A percentile compares a stretch with the other conserved stretches of the same genome.
phyloP scores from a whole-genome alignment of 2,888 invertebrate genomes.

The Ceraclea dissimilis region DNA sequence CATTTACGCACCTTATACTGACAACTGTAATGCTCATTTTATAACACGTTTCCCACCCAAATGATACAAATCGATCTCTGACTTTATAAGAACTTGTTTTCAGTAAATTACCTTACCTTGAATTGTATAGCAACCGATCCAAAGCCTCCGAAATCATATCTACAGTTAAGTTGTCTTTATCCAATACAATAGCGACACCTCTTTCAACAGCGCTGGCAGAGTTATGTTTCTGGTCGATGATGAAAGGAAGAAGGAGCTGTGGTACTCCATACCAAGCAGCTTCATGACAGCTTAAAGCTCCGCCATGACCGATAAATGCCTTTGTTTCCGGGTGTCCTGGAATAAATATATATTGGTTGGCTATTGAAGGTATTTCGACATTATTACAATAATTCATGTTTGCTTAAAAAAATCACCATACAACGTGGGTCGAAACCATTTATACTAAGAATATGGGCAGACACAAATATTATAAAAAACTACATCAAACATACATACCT shows the following conservation, averaged over 20 bases:
- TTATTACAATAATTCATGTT: no score
- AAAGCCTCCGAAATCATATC: slow-evolving; percentile 17
- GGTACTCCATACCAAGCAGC: slow-evolving; percentile 23
- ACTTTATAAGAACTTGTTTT: no score
- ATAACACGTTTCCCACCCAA: no score
- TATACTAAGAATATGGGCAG: no score
- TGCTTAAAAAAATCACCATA: no score
- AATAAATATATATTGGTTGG: slow-evolving; percentile 7
- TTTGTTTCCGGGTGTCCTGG: slow-evolving; percentile 18
- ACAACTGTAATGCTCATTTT: no score
- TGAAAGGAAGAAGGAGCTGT: slow-evolving; percentile 23
- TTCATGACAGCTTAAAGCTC: slow-evolving; percentile 22
- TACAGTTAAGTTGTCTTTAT: slow-evolving; percentile 15
- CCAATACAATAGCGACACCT: slow-evolving; percentile 20
- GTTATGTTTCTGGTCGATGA: slow-evolving; percentile 25
- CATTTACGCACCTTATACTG: no score
- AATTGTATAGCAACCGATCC: slow-evolving; percentile 13
- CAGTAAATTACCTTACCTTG: slow-evolving; percentile 16
- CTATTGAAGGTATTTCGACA: no score
- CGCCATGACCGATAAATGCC: slow-evolving; percentile 22
- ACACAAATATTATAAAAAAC: no score
- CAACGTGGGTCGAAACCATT: no score
- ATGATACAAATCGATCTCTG: no score
- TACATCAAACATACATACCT: no score
- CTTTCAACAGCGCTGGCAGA: slow-evolving; percentile 21